phyloP scores from a whole-genome alignment of 2,888 invertebrate species.

The Exocentrus adspersus region DNA sequence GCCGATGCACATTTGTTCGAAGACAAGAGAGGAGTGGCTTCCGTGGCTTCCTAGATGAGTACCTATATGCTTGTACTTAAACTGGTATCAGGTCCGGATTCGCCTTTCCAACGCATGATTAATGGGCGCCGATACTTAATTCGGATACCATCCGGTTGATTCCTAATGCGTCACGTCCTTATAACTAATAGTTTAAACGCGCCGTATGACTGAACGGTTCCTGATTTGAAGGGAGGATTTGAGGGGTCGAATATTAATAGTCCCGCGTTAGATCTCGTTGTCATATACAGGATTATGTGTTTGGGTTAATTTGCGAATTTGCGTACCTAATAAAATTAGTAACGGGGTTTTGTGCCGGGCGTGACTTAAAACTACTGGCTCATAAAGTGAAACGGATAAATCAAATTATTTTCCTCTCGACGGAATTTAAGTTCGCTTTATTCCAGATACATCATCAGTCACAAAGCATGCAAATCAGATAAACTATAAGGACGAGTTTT shows the following conservation, averaged over 20 bases:
- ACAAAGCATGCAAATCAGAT: constrained; percentile 27
- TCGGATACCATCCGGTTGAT: constrained; percentile 58
- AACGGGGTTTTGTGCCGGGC: no score
- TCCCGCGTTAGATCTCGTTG: constrained; percentile 5
- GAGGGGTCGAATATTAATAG: constrained; percentile 29
- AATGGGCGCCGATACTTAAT: constrained; percentile 61
- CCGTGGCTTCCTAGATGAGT: no score
- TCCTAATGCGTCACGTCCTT: constrained; percentile 61
- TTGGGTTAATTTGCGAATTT: background rate
- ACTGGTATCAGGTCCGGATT: constrained; percentile 51
- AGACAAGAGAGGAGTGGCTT: constrained; percentile 54
- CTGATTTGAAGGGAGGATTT: constrained; percentile 18
- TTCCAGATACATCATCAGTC: constrained; percentile 13
- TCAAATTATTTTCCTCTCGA: background rate
- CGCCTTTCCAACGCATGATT: constrained; percentile 57
- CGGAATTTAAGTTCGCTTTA: background rate
- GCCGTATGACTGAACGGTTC: constrained; percentile 23
- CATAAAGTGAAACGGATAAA: background rate
- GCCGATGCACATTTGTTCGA: constrained; percentile 30
- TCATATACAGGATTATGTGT: constrained; percentile 4
- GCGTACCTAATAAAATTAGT: background rate
- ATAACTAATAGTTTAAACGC: constrained; percentile 49
- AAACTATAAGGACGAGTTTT: background rate
- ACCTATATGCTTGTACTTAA: no score
- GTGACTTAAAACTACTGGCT: no score